Evolutionary conservation across 2,888 invertebrate genomes (phyloP), one percentile per base, ranked within the genome.

Genomic region (Onchidella celtica): DNA sequence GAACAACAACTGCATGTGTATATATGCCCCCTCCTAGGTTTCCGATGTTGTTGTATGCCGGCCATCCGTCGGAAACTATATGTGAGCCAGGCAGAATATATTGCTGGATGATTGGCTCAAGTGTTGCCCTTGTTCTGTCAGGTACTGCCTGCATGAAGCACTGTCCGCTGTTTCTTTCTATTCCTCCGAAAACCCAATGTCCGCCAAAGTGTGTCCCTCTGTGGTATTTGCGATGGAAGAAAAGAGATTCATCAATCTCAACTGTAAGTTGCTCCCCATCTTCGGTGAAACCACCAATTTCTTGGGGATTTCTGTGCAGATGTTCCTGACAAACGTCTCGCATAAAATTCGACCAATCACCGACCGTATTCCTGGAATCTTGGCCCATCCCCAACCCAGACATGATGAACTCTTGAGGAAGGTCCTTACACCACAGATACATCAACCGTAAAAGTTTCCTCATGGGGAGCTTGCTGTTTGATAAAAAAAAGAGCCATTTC

Each of bases 121-220:
- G 69, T 14, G 59, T 69, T 2, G 55, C 34, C 14, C 14, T n/a
- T 24, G 32, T 32, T 0, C 78, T 11, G 59, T 78, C 69, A 27
- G 68, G 78, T 1, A 78, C 78, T 36, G 32, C 69, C 24, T 47
- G 40, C 68, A 78, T 57, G 59, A 69, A 69, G 59, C 78, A 78
- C 9, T 17, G 32, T 27, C 69, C 69, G 0, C 34, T 36, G 24
- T 36, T 69, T 1, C 78, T 32, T 34, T 69, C 78, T 0, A 69
- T 21, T 3, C 11, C 78, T 2, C 68, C 69, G 38, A 78, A 78
- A 3, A 78, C 78, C 78, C 78, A 78, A 32, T 78, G n/a, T n/a
- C n/a, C n/a, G n/a, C n/a, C n/a, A n/a, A n/a, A n/a, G n/a, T n/a
- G n/a, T 61, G n/a, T n/a, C 6, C 61, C 61, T n/a, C 61, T 21